Evolutionary conservation across 2,888 invertebrate species (phyloP).

Genomic region (Coecobrya sp.): DNA sequence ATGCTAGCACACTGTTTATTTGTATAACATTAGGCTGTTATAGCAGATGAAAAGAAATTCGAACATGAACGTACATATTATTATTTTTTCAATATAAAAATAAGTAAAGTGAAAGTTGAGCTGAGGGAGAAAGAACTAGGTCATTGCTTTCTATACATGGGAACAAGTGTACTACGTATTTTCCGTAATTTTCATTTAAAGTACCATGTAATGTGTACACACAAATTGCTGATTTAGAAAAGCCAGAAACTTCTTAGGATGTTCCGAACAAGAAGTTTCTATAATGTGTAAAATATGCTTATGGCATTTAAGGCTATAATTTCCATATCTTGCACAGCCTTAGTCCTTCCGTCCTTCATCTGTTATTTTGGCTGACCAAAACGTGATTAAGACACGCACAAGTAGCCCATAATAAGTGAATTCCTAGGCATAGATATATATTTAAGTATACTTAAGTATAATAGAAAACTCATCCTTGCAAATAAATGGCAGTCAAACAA

Average conservation of each 20-base stretch:
- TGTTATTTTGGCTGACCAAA: constrained; percentile 36
- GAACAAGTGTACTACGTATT: background rate
- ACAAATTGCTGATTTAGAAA: background rate
- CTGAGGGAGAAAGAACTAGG: constrained; percentile 46
- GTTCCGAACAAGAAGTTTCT: background rate
- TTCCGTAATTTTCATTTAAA: background rate
- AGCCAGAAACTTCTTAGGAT: background rate
- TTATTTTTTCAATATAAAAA: constrained; percentile 28
- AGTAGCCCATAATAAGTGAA: background rate
- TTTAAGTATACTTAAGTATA: constrained; percentile 3
- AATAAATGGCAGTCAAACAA: background rate
- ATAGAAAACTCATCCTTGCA: background rate
- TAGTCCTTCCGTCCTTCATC: background rate
- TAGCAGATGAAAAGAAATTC: background rate
- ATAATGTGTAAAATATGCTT: constrained; percentile 86
- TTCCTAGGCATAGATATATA: background rate
- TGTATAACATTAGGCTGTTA: background rate
- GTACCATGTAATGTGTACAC: too few relatives aligned
- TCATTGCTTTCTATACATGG: constrained; percentile 62
- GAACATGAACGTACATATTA: too few relatives aligned
- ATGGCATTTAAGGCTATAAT: constrained; percentile 43
- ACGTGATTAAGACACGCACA: constrained; percentile 61
- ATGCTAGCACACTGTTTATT: background rate
- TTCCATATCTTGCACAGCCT: constrained; percentile 38
- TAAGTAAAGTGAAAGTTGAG: constrained; percentile 26